These are phyloP conservation scores for Mirounga angustirostris DNA, from an alignment of 2,113 vertebrate genomes.

Conservation along the genomic window DNA sequence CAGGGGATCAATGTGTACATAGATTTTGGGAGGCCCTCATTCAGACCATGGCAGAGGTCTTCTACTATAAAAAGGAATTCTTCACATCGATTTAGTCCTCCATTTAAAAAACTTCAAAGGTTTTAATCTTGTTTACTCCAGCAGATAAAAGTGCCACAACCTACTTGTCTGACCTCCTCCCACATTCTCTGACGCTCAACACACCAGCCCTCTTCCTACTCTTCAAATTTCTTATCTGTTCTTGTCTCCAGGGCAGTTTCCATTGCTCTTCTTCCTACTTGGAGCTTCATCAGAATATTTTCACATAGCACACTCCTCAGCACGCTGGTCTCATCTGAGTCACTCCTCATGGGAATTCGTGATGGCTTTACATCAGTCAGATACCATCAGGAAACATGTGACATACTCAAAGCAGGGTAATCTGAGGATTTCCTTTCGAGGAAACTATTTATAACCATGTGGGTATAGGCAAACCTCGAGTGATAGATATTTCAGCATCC, in stretches of 20 bases:
- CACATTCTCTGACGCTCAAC: neutral
- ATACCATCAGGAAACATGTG: neutral
- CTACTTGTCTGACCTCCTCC: neutral
- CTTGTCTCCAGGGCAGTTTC: neutral
- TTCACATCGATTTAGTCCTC: neutral
- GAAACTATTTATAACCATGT: neutral
- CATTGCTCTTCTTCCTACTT: neutral
- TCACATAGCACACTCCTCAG: neutral
- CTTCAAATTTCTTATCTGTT: neutral
- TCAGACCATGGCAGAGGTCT: neutral
- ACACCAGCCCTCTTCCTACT: neutral
- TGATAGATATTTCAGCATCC: neutral
- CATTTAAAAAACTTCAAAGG: neutral
- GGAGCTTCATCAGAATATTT: neutral
- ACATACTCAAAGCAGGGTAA: neutral
- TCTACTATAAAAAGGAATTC: neutral
- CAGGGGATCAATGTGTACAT: neutral
- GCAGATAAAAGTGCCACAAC: fast-evolving
- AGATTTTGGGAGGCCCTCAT: neutral
- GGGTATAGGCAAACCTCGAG: neutral
- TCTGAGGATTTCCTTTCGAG: neutral
- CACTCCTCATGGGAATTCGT: neutral
- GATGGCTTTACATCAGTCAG: neutral
- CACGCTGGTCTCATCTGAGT: neutral
- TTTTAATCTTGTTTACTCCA: neutral